Evolutionary conservation across 1,140 invertebrate species (phyloP).

Genomic region (Theocolax elegans): DNA sequence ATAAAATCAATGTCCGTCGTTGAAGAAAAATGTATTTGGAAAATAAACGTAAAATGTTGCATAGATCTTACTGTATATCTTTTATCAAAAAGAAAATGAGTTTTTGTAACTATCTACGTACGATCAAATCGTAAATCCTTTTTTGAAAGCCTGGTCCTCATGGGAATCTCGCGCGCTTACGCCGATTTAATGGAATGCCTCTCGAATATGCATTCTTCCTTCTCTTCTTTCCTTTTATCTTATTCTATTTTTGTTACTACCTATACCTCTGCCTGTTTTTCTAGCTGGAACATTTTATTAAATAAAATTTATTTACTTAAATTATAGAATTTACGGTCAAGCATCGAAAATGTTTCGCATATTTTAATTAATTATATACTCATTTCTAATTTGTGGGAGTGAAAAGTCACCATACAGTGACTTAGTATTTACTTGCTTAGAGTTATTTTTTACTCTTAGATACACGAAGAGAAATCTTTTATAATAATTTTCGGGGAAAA

Average conservation of each 20-base stretch:
- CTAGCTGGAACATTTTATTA: too few species aligned
- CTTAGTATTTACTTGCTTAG: too few species aligned
- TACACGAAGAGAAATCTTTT: too few species aligned
- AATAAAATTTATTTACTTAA: too few species aligned
- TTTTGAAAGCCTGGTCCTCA: slow-evolving; percentile 10
- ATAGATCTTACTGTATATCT: slow-evolving; percentile 9
- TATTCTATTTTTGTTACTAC: slow-evolving; percentile 5
- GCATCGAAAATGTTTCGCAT: too few species aligned
- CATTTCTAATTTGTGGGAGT: too few species aligned
- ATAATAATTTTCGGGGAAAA: too few species aligned
- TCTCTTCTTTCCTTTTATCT: slow-evolving; percentile 19
- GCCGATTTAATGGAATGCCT: slow-evolving; percentile 31
- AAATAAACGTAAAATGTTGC: slow-evolving; percentile 17
- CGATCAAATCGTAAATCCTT: slow-evolving; percentile 23
- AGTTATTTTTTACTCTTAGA: too few species aligned
- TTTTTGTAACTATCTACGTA: slow-evolving; percentile 13
- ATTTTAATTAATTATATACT: too few species aligned
- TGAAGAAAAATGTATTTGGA: neutral
- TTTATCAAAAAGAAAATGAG: slow-evolving; percentile 12
- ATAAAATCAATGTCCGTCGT: neutral
- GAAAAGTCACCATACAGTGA: too few species aligned
- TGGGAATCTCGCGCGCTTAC: slow-evolving; percentile 8
- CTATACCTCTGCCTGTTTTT: neutral
- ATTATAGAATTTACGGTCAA: too few species aligned
- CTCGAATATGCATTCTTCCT: slow-evolving; percentile 26